Evolutionary conservation across 2,888 invertebrate genomes (phyloP).

Genomic region (Apamea monoglypha): DNA sequence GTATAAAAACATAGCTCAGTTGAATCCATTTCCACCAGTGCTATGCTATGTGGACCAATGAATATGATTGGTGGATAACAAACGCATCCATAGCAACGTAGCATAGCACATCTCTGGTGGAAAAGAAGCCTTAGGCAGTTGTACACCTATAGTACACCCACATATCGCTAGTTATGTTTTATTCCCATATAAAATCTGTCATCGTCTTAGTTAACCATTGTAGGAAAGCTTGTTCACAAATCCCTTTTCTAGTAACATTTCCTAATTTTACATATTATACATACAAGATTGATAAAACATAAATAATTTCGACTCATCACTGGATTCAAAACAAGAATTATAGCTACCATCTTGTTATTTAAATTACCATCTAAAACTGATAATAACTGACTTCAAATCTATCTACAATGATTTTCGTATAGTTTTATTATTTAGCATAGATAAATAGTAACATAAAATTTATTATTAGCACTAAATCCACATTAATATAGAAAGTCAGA

Average conservation of each 20-base stretch:
- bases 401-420: constrained; percentile 56
- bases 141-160: no score
- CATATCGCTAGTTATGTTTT: neutral
- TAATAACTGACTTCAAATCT: constrained; percentile 32
- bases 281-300: neutral
- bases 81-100: no score
- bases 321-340: constrained; percentile 17
- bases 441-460: constrained; percentile 50
- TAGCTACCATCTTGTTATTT: constrained; percentile 59
- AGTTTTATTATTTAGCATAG: constrained; percentile 28
- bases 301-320: constrained; percentile 39
- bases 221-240: neutral
- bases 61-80: no score
- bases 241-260: constrained; percentile 31
- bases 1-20: no score
- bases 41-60: no score
- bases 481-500: constrained; percentile 31
- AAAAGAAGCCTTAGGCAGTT: no score
- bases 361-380: constrained; percentile 24
- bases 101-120: no score
- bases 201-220: neutral
- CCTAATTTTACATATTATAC: neutral
- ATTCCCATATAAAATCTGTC: neutral
- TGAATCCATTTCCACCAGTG: no score
- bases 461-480: constrained; percentile 38